A percentile compares a stretch with the other conserved stretches of the same genome.
phyloP scores from a whole-genome alignment of 2,113 vertebrate species.

The Callorhinus ursinus region DNA sequence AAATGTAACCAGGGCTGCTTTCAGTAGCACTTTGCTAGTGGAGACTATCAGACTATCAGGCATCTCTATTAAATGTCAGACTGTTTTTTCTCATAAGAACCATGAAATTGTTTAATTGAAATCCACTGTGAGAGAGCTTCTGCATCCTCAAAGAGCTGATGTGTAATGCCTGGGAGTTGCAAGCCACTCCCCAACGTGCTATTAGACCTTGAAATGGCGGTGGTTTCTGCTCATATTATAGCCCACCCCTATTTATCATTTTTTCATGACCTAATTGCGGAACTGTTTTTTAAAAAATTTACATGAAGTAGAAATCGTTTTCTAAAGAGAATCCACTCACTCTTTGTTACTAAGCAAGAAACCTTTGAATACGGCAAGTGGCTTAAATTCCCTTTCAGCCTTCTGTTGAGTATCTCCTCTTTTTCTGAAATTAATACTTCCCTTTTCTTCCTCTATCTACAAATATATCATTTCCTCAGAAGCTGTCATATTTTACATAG shows the following conservation, averaged over 20 bases:
- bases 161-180: neutral
- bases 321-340: neutral
- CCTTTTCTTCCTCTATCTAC: neutral
- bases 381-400: neutral
- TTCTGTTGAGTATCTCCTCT: neutral
- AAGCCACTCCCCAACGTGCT: neutral
- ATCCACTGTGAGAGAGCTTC: neutral
- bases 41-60: neutral
- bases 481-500: neutral
- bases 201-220: neutral
- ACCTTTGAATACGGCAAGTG: neutral
- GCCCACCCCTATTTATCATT: neutral
- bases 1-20: constrained; percentile 3
- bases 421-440: neutral
- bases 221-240: neutral
- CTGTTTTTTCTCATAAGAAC: constrained; percentile 19
- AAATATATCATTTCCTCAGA: neutral
- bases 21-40: neutral
- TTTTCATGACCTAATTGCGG: neutral
- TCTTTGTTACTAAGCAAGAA: neutral
- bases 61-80: constrained; percentile 43
- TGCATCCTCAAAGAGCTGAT: neutral
- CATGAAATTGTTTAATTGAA: constrained; percentile 42
- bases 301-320: neutral
- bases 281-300: neutral